Base-by-base conservation (phyloP, 2,113 vertebrate species). In the Platysteira castanea region DNA sequence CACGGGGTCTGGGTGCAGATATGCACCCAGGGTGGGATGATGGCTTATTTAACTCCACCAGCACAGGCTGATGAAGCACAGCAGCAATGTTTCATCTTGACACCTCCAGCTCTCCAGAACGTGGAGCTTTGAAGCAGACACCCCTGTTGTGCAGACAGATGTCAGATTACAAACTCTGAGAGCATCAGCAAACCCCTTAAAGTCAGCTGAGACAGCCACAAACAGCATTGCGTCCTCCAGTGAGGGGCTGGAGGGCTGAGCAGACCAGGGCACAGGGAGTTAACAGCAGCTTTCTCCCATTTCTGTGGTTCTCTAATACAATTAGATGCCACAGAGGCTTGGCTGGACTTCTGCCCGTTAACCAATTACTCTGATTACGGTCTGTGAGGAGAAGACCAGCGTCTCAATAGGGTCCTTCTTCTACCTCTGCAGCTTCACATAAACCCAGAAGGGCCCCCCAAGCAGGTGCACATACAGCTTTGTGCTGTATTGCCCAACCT, bases 251-350 rank as follows among this genome's bases (percentile, higher is more conserved):
- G 70, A 79, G 23, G 35, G 23, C 42, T 37, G 31, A 65, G 23
- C 59, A 84, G 57, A 28, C 37, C 4, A 2, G 81, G 42, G 46
- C 1, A 1, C 17, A 44, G 65, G 12, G 74, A 59, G 87, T 96
- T 95, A 89, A 95, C 85, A 33, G 76, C 35, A 54, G 83, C 44
- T 11, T 82, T 95, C 76, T 80, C 73, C 53, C 26, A 42, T 80
- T 52, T 88, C 16, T 84, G 76, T 21, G 41, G 56, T 50, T 95
- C 80, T 89, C 52, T 94, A 95, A 97, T 52, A 94, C 90, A 96
- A 96, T 97, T 89, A 96, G 92, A 83, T 54, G 42, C 39, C 54
- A 89, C 56, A 91, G 35, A 90, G 69, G 4, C 68, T 89, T 47
- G 57, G 65, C 78, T 84, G 88, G 75, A 57, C 83, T 78, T 67